phyloP scores from a whole-genome alignment of 2,888 invertebrate species.

The Pyralis farinalis region DNA sequence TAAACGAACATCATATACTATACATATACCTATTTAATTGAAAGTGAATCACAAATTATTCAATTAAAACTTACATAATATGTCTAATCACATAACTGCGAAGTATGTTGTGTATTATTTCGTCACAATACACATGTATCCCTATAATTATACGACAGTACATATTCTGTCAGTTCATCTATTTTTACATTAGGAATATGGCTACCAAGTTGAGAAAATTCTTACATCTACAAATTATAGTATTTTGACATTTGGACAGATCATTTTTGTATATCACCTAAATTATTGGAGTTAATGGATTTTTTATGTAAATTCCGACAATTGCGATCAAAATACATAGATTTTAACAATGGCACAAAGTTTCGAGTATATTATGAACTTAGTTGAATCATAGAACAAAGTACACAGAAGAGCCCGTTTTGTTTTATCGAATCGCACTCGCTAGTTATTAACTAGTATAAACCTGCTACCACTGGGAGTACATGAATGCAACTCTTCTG shows the following conservation, averaged over 20 bases:
- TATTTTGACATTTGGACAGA: neutral
- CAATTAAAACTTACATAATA: neutral
- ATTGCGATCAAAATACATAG: constrained; percentile 1
- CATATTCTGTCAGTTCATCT: neutral
- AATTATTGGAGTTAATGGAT: neutral
- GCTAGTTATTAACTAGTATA: no score
- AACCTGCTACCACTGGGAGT: no score
- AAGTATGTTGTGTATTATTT: neutral
- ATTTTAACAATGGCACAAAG: constrained; percentile 9
- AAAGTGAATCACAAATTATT: no score
- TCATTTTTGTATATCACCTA: neutral
- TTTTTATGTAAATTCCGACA: neutral
- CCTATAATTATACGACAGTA: neutral
- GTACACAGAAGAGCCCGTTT: no score
- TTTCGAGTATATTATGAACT: constrained; percentile 5
- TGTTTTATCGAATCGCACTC: no score
- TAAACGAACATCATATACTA: neutral
- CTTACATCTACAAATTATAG: neutral
- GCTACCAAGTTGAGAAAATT: neutral
- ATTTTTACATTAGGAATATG: neutral
- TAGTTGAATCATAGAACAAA: neutral
- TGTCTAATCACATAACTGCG: neutral
- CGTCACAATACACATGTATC: neutral
- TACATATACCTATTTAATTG: no score
- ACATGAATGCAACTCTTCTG: no score